Evolutionary conservation across 2,113 vertebrate genomes (phyloP).

Genomic region (Actenoides lindsayi): DNA sequence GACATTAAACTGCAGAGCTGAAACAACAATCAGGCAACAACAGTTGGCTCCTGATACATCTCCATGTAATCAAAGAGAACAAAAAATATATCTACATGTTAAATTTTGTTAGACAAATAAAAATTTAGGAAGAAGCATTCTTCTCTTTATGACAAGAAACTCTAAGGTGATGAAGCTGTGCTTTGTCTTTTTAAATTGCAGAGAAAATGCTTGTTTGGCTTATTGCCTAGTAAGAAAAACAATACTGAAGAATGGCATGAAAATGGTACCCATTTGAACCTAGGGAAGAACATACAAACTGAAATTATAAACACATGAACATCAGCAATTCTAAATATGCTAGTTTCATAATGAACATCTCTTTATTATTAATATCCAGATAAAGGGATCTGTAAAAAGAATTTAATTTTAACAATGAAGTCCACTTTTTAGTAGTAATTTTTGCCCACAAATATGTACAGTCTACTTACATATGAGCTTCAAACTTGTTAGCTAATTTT

Average conservation of each 20-base stretch:
- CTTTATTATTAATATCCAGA: not conserved
- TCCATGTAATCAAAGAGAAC: not conserved
- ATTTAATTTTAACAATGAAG: not conserved
- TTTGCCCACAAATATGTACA: not conserved
- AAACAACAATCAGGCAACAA: not conserved
- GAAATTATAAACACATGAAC: not conserved
- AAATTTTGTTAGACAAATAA: not conserved
- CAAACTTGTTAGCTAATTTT: slow-evolving; percentile 91
- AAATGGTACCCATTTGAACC: not conserved
- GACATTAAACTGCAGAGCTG: not conserved
- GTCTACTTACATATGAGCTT: slow-evolving; percentile 87
- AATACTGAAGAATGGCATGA: not conserved
- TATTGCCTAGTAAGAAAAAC: not conserved
- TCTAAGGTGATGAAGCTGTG: not conserved
- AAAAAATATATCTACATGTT: not conserved
- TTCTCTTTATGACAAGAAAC: not conserved
- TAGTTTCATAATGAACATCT: not conserved
- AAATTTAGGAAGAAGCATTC: not conserved
- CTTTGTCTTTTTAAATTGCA: not conserved
- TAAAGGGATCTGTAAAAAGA: not conserved
- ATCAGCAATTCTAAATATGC: not conserved
- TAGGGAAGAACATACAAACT: not conserved
- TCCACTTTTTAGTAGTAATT: not conserved
- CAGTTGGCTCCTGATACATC: not conserved
- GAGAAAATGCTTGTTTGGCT: not conserved